These are phyloP conservation scores for Tragopan temminckii DNA, from an alignment of 2,797 vertebrate genomes.

Conservation along the genomic window DNA sequence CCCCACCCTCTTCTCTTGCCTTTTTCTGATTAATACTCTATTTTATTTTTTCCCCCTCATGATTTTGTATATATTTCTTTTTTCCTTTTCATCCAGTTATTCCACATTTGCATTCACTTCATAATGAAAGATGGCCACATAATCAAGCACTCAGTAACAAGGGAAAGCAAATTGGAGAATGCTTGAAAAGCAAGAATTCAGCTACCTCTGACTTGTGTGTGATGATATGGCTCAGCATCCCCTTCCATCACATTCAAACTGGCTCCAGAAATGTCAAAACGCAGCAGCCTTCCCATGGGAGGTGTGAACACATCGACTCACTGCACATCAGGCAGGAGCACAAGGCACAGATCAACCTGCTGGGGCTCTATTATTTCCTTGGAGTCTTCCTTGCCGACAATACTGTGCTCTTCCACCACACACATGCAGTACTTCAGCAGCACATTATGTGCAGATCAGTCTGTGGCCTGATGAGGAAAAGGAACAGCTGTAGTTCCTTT, in stretches of 20 bases:
- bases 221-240: neutral
- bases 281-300: neutral
- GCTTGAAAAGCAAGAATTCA: neutral
- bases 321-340: neutral
- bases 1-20: neutral
- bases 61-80: neutral
- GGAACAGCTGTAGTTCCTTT: neutral
- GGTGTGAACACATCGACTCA: neutral
- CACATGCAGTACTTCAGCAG: neutral
- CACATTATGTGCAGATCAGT: neutral
- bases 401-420: neutral
- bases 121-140: neutral
- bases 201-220: neutral
- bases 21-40: neutral
- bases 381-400: neutral
- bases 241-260: rapidly evolving
- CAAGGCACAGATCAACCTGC: neutral
- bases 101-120: neutral
- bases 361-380: neutral
- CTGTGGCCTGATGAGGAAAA: neutral
- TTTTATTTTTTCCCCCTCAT: neutral
- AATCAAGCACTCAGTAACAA: neutral
- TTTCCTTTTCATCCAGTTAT: neutral
- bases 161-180: neutral
- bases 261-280: neutral